phyloP scores from a whole-genome alignment of 1,140 invertebrate genomes.

The Callitettix versicolor region DNA sequence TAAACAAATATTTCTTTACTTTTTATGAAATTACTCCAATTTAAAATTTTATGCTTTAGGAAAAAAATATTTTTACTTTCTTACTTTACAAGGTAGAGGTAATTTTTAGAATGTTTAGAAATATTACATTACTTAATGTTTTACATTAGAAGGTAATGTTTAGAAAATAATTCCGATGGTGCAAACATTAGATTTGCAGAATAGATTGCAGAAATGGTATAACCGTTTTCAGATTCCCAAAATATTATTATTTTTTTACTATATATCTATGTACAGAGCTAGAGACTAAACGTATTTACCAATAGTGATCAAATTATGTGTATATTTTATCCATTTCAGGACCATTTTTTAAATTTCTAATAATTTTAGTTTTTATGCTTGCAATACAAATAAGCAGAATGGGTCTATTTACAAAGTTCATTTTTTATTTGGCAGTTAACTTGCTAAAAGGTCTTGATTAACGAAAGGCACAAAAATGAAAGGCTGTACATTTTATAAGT shows the following conservation, averaged over 20 bases:
- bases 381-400: not conserved
- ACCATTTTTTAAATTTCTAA: no score
- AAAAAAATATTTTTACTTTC: not conserved
- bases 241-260: not conserved
- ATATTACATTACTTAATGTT: not conserved
- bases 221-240: not conserved
- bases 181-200: not conserved
- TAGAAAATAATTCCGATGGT: not conserved
- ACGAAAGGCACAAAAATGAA: not conserved
- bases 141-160: not conserved
- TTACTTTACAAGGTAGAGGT: not conserved
- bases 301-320: not conserved
- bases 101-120: not conserved
- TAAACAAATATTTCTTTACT: no score
- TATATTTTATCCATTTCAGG: not conserved
- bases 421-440: not conserved
- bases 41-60: no score
- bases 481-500: not conserved
- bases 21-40: no score
- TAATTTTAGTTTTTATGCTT: no score
- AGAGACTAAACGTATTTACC: not conserved
- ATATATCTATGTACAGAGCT: not conserved
- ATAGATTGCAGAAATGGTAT: not conserved
- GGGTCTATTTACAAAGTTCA: not conserved
- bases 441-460: not conserved